Percentiles rank a stretch among this genome's conserved stretches.
phyloP scores from a whole-genome alignment of 2,113 vertebrate genomes.

The Melanerpes formicivorus region DNA sequence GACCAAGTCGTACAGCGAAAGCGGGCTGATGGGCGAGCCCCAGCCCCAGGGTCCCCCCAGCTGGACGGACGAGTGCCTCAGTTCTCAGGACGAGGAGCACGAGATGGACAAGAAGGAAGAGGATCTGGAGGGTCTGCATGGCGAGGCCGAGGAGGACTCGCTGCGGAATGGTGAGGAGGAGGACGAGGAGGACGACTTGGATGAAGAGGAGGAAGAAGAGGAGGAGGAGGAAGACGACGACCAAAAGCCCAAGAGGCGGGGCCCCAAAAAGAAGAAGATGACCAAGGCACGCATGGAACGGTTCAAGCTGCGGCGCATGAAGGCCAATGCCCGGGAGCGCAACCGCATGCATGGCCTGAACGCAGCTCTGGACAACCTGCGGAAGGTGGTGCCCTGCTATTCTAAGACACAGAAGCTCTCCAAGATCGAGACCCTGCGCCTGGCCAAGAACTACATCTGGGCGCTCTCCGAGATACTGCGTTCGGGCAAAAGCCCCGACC shows the following conservation, averaged over 20 bases:
- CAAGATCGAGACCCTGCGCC: slow-evolving; percentile 96
- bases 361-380: slow-evolving; percentile 94
- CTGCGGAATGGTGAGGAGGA: slow-evolving; percentile 75
- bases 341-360: slow-evolving; percentile 99
- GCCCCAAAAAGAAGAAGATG: slow-evolving; percentile 99
- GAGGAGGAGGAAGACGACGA: slow-evolving; percentile 92
- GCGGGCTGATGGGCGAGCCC: slow-evolving; percentile 81
- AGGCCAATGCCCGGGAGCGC: slow-evolving; percentile 95
- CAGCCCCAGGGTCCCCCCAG: slow-evolving; percentile 81
- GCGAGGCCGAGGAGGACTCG: slow-evolving; percentile 67
- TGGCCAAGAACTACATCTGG: slow-evolving; percentile 99
- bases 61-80: slow-evolving; percentile 84
- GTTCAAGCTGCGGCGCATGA: slow-evolving; percentile 95
- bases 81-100: slow-evolving; percentile 83
- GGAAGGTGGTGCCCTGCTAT: slow-evolving; percentile 98
- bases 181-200: slow-evolving; percentile 79
- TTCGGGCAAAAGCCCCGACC: slow-evolving; percentile 93
- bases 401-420: slow-evolving; percentile 99
- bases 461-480: slow-evolving; percentile 94
- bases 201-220: slow-evolving; percentile 88
- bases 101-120: slow-evolving; percentile 80
- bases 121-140: slow-evolving; percentile 67
- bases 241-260: slow-evolving; percentile 93
- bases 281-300: slow-evolving; percentile 95
- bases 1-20: slow-evolving; percentile 94